Evolutionary conservation across 2,888 invertebrate species (phyloP), one percentile per base, ranked within the genome.

Genomic region (Sepioteuthis lessoniana): DNA sequence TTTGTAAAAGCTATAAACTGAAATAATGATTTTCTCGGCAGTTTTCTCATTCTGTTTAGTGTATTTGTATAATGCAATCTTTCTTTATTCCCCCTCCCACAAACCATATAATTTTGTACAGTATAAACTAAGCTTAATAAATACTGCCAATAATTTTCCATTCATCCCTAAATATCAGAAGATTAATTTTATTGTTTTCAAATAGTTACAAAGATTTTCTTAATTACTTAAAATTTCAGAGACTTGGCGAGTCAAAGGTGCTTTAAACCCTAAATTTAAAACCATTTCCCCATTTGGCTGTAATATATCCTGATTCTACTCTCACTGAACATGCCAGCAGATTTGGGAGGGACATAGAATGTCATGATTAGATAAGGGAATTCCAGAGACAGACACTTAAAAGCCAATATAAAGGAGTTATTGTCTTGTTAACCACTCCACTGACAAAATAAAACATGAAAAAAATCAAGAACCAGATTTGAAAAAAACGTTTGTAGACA

Each of bases 141-240:
- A 55, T 76, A 76, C 16, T 10, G 10, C n/a, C 16, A n/a, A 76
- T 35, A 13, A 76, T 76, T 76, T 76, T 76, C 76, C 35, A 76
- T 76, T n/a, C 16, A 76, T 76, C 19, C 35, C n/a, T 76, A 35
- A 76, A 76, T n/a, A n/a, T 76, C 35, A 76, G 16, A 76, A 76
- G 13, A 76, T 76, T n/a, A 76, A n/a, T 76, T 76, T 76, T 16
- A 76, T 76, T 76, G 76, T n/a, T 76, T 76, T 76, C n/a, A 76
- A 76, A 76, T 76, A 76, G 76, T n/a, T 76, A 76, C 76, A 76
- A 76, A 76, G 76, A 13, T n/a, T n/a, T n/a, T n/a, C n/a, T 76
- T 76, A 13, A 55, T 55, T 55, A 55, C 55, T 76, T 35, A n/a
- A n/a, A 76, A 76, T n/a, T 76, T 35, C 76, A 76, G 76, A 35